These are phyloP conservation scores for Acanthurus lineatus DNA, from an alignment of 2,797 vertebrate genomes.

Conservation along the genomic window DNA sequence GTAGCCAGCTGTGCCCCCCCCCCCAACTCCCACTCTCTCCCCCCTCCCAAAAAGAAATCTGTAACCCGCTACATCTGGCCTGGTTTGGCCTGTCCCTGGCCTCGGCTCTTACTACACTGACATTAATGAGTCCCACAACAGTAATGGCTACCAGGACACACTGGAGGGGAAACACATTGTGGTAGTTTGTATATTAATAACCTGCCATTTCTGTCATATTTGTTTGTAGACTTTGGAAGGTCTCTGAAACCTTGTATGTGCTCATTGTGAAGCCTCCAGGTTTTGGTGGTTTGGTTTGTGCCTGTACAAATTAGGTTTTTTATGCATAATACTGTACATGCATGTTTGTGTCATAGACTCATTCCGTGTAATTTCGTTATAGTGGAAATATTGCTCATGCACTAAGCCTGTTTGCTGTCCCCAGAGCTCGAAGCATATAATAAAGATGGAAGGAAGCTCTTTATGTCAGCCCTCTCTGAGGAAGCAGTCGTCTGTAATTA, in stretches of 20 bases:
- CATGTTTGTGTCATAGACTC: constrained; percentile 27
- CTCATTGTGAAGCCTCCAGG: neutral
- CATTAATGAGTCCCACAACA: constrained; percentile 73
- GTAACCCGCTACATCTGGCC: constrained; percentile 75
- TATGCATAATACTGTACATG: constrained; percentile 1
- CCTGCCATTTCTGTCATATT: constrained; percentile 35
- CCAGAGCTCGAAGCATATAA: constrained; percentile 71
- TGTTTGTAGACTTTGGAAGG: constrained; percentile 37
- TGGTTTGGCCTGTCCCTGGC: constrained; percentile 63
- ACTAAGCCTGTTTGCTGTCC: constrained; percentile 56
- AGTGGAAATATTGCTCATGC: constrained; percentile 59
- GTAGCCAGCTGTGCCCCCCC: constrained; percentile 65
- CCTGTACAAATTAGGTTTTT: constrained; percentile 17
- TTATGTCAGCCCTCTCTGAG: constrained; percentile 75
- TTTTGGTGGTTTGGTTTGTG: constrained; percentile 3
- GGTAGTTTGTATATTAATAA: constrained; percentile 49
- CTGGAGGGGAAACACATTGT: constrained; percentile 29
- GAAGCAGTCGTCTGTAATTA: constrained; percentile 81
- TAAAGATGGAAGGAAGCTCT: constrained; percentile 81
- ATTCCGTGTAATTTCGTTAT: constrained; percentile 53
- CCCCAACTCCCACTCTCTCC: no score
- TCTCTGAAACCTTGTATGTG: constrained; percentile 4
- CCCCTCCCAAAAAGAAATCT: constrained; percentile 53
- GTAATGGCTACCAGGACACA: constrained; percentile 71
- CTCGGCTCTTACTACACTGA: constrained; percentile 63